Percentiles rank a stretch among this genome's conserved stretches.
These are phyloP conservation scores for Lanius ludovicianus DNA, from an alignment of 2,113 vertebrate genomes.

Conservation along the genomic window DNA sequence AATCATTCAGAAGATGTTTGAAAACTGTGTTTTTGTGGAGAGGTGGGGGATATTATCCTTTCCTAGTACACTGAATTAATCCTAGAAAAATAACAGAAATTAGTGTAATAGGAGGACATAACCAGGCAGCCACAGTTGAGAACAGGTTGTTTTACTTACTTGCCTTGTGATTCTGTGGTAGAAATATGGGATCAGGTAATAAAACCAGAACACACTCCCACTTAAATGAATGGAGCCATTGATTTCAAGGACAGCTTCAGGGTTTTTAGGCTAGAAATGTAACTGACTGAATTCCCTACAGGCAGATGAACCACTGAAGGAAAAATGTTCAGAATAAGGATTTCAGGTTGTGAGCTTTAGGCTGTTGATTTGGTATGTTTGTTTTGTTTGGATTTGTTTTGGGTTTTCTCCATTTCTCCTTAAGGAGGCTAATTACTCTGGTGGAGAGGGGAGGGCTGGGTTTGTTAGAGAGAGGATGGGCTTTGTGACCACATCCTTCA, in stretches of 20 bases:
- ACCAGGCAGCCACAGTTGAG: not conserved
- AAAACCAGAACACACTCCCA: slow-evolving; percentile 53
- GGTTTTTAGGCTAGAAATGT: slow-evolving; percentile 10
- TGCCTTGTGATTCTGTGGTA: slow-evolving; percentile 26
- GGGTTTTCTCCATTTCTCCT: not conserved
- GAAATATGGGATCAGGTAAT: slow-evolving; percentile 52
- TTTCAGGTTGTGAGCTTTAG: not conserved
- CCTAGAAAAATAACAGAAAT: slow-evolving; percentile 9
- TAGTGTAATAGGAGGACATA: not conserved
- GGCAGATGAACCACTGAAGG: slow-evolving; percentile 22
- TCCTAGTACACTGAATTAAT: not conserved
- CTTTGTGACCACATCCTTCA: not conserved
- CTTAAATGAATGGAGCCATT: slow-evolving; percentile 63
- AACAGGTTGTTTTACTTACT: slow-evolving; percentile 50
- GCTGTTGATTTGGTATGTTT: not conserved
- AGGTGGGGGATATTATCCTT: not conserved
- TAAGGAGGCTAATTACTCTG: not conserved
- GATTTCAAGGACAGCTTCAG: slow-evolving; percentile 49
- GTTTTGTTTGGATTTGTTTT: not conserved
- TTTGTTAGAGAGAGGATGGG: not conserved
- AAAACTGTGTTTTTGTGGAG: not conserved
- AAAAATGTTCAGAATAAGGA: slow-evolving; percentile 26
- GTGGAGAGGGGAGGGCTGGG: not conserved
- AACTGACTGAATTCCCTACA: slow-evolving; percentile 50
- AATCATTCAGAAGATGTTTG: slow-evolving; percentile 19